These are phyloP conservation scores for Alethe diademata DNA, from an alignment of 2,113 vertebrate genomes.

Conservation along the genomic window DNA sequence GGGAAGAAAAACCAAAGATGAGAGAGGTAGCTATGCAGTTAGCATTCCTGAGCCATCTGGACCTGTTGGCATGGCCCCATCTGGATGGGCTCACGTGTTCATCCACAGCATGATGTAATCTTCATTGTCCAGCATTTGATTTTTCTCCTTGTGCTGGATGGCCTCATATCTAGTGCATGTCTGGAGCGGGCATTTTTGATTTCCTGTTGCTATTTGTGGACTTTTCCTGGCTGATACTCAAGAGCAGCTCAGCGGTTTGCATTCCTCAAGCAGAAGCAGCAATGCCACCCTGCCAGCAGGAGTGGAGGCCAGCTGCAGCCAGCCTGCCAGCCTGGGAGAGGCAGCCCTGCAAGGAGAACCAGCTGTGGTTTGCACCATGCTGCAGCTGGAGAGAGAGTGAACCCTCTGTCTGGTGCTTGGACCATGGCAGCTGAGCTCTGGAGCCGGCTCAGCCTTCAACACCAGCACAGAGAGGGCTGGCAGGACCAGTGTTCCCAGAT, in stretches of 20 bases:
- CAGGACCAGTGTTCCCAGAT: accelerated
- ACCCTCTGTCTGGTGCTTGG: not conserved
- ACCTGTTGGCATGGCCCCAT: constrained; percentile 72
- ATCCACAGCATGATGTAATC: constrained; percentile 74
- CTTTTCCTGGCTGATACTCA: constrained; percentile 44
- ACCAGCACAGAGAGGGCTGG: not conserved
- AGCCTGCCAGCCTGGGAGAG: not conserved
- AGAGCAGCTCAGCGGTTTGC: not conserved
- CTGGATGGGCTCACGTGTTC: constrained; percentile 62
- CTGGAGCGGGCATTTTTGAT: constrained; percentile 49
- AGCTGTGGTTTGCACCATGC: not conserved
- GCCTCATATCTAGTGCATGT: constrained; percentile 34
- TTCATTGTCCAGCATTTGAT: constrained; percentile 1
- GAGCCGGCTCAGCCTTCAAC: not conserved
- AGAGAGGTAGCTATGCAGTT: constrained; percentile 72
- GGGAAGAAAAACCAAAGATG: constrained; percentile 47
- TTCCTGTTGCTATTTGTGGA: constrained; percentile 61
- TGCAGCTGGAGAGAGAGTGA: not conserved
- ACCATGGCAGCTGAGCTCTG: not conserved
- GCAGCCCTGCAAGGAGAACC: not conserved
- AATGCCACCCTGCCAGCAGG: not conserved
- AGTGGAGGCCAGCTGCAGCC: not conserved
- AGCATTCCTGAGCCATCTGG: constrained; percentile 79
- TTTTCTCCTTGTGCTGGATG: constrained; percentile 44
- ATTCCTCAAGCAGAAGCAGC: constrained; percentile 33